Percentiles rank a stretch among this genome's conserved stretches.
These are phyloP conservation scores for Suillia variegata DNA, from an alignment of 2,888 invertebrate genomes.

Conservation along the genomic window DNA sequence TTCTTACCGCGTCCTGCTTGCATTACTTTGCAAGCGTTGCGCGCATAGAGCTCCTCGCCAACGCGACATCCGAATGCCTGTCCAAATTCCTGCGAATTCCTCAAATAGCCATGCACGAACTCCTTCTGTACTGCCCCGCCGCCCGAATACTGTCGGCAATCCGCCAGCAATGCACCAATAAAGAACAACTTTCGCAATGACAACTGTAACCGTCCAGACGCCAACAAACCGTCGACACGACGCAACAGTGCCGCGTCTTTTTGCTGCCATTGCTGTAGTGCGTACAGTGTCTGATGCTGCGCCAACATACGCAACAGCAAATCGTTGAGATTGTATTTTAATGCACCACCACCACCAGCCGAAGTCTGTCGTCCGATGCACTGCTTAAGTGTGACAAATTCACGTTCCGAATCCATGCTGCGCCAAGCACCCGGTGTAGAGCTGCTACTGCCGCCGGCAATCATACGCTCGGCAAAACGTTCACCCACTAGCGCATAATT, in stretches of 20 bases:
- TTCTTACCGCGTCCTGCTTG: constrained; percentile 27
- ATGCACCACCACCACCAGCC: neutral
- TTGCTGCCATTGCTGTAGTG: constrained; percentile 43
- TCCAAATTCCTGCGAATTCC: constrained; percentile 48
- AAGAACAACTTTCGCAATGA: constrained; percentile 47
- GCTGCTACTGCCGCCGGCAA: constrained; percentile 49
- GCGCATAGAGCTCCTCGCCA: constrained; percentile 39
- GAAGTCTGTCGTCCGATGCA: constrained; percentile 34
- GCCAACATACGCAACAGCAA: constrained; percentile 46
- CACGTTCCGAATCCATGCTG: constrained; percentile 54
- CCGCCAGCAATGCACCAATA: constrained; percentile 44
- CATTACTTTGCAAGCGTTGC: constrained; percentile 34
- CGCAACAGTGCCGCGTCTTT: constrained; percentile 33
- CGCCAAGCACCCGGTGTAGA: constrained; percentile 54
- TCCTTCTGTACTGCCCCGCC: constrained; percentile 36
- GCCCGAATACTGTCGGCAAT: constrained; percentile 41
- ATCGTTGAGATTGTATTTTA: constrained; percentile 42
- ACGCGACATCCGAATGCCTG: constrained; percentile 47
- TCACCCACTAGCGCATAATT: constrained; percentile 47
- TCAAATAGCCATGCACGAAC: constrained; percentile 45
- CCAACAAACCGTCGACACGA: constrained; percentile 38
- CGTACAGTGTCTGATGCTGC: constrained; percentile 39
- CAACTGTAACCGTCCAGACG: constrained; percentile 37
- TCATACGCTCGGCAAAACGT: constrained; percentile 47
- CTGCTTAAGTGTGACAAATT: constrained; percentile 41